Base-by-base conservation (phyloP, 2,113 vertebrate species). In the Pimephales promelas region DNA sequence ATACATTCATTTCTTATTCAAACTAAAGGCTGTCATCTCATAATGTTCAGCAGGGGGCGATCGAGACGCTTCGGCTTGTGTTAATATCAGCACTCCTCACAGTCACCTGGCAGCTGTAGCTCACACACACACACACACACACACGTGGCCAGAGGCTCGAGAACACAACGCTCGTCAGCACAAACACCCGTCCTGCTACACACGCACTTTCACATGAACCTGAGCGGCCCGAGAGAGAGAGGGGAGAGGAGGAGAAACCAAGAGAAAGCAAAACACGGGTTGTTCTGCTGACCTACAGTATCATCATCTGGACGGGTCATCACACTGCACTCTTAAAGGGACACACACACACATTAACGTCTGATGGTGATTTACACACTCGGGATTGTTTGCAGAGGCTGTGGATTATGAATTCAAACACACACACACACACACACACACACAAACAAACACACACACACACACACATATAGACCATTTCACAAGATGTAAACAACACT, bases 91-190 rank as follows among this genome's bases (percentile, higher is more conserved):
- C 64, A 68, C 0, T 68, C 86, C 52, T 91, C 90, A 86, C 92
- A 92, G 92, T 95, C 93, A 93, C 92, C 93, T 92, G 93, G 92
- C 92, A 94, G 92, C 93, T 94, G 93, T 91, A 92, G 90, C 91
- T 91, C 92, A 93, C 93, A 94, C 91, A n/a, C n/a, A 31, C 31
- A 61, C 57, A 61, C 57, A 61, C 57, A 26, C 57, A 61, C 24
- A 62, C 62, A 70, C 34, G 91, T 93, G 92, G 93, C 91, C 92
- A 90, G 90, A 90, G 92, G 90, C 71, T 80, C 89, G 88, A 28
- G 80, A 87, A 86, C 90, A 88, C 87, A 40, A 40, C 40, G 45
- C 47, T 79, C 93, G 92, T 94, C 94, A 94, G 94, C 94, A 94
- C 90, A 94, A 94, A 93, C 90, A 92, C 86, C 89, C 86, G 90